These are phyloP conservation scores for Smittia sp. DNA, from an alignment of 2,888 invertebrate genomes.

Conservation along the genomic window DNA sequence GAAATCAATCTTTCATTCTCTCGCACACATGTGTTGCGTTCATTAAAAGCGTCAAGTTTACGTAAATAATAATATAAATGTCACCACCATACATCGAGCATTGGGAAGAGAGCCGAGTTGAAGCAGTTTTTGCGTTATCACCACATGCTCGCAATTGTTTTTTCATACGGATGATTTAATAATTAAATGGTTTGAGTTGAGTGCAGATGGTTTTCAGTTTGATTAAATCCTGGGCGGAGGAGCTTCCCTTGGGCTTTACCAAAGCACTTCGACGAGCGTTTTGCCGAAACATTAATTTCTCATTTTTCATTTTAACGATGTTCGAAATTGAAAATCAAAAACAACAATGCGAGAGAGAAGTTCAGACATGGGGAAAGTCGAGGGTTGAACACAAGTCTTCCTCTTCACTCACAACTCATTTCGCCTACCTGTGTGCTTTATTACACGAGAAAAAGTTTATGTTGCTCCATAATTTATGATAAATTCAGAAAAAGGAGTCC, in stretches of 20 bases:
- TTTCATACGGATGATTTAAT: slow-evolving; percentile 37
- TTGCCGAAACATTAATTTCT: slow-evolving; percentile 21
- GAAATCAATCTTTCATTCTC: slow-evolving; percentile 34
- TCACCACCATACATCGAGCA: neutral
- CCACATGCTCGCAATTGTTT: slow-evolving; percentile 20
- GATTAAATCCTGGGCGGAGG: neutral
- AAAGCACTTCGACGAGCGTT: neutral
- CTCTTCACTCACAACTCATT: neutral
- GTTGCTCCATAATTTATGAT: slow-evolving; percentile 17
- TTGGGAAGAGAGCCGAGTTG: neutral
- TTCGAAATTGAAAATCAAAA: slow-evolving; percentile 11
- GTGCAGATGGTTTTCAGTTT: slow-evolving; percentile 26
- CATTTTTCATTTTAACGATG: slow-evolving; percentile 27
- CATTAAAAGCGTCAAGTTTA: slow-evolving; percentile 34
- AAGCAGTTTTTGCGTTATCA: slow-evolving; percentile 5
- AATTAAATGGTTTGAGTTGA: slow-evolving; percentile 35
- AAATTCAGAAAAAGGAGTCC: neutral
- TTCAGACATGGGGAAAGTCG: no score
- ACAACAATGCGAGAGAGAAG: neutral
- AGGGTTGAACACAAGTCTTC: no score
- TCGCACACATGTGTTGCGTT: slow-evolving; percentile 33
- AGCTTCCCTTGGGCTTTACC: neutral
- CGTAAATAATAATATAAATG: slow-evolving; percentile 17
- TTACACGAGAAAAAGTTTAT: slow-evolving; percentile 7
- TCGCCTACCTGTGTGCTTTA: slow-evolving; percentile 6